phyloP scores from a whole-genome alignment of 2,888 invertebrate genomes.

The Cartodere bifasciata region DNA sequence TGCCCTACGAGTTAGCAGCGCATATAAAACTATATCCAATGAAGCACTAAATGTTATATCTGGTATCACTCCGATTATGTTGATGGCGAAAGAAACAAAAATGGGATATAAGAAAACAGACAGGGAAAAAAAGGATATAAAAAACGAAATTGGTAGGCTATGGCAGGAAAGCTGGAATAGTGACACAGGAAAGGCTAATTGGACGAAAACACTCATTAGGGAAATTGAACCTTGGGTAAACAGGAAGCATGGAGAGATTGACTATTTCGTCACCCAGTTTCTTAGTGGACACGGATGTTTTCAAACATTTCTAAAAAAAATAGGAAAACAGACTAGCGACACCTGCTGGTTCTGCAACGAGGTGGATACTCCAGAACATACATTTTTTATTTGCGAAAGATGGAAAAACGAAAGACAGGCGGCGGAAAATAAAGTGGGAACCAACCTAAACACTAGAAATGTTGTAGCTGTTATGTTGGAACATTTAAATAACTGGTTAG shows the following conservation, averaged over 20 bases:
- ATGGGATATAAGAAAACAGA: neutral
- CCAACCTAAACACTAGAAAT: too few relatives aligned
- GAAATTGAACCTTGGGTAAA: constrained; percentile 11
- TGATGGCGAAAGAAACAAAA: neutral
- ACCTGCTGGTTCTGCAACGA: constrained; percentile 10
- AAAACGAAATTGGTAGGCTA: neutral
- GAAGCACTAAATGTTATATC: too few relatives aligned
- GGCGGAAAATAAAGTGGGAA: too few relatives aligned
- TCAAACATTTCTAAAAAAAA: constrained; percentile 12
- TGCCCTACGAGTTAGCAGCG: constrained; percentile 3
- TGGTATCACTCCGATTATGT: neutral
- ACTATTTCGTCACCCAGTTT: constrained; percentile 13
- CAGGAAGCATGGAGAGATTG: constrained; percentile 6
- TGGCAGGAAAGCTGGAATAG: constrained; percentile 12
- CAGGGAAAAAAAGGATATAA: neutral
- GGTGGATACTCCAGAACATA: constrained; percentile 12
- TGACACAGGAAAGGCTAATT: constrained; percentile 3
- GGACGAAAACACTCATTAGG: constrained; percentile 11
- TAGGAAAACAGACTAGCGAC: constrained; percentile 8
- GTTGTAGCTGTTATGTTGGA: too few relatives aligned
- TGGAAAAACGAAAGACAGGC: constrained; percentile 8
- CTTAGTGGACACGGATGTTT: constrained; percentile 16
- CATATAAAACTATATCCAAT: constrained; percentile 8
- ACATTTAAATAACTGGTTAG: too few relatives aligned
- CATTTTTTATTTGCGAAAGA: constrained; percentile 9